Evolutionary conservation across 2,797 vertebrate species (phyloP), one percentile per base, ranked within the genome.

Genomic region (Lophius americanus): DNA sequence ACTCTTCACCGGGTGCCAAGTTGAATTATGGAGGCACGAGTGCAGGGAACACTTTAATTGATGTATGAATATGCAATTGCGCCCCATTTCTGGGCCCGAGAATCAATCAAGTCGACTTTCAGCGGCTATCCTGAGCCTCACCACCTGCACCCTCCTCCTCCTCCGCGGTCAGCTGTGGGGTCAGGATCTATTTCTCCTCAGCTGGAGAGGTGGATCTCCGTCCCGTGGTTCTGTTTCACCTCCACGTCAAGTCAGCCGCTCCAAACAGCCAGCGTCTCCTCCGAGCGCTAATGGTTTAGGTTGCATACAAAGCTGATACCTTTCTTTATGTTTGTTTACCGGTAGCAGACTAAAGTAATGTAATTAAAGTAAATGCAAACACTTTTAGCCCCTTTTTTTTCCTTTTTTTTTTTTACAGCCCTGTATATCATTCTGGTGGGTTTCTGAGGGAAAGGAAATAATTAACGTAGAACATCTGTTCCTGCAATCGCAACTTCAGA

Each of bases 61-160:
- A 81, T 63, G 73, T 85, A 89, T 91, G 89, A 91, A 91, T 92
- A 92, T 92, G 88, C 81, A 89, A 78, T 85, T 57, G 67, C 65
- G 68, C 73, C 79, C 76, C 76, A 64, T 79, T 83, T 67, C 69
- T 13, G 47, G 65, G 64, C 73, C 89, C 87, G 86, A 90, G 10
- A 87, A 92, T 92, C 89, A 90, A 89, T 91, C 90, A 91, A 70
- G 66, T 64, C 57, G 80, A 89, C 78, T 50, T 79, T 76, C 70
- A 51, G 68, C 42, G 75, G 73, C 64, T 78, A 69, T 75, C 82
- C 67, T 60, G 70, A 85, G 79, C 71, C 53, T 51, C 46, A 42
- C 85, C 81, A 89, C 84, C 86, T 86, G 85, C 78, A 73, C 69
- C 44, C 2, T 12, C 44, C 53, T 55, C 11, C 6, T 51, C 47